Conservation (phyloP, 1,140 invertebrate genomes). For the Diorhabda elongata region DNA sequence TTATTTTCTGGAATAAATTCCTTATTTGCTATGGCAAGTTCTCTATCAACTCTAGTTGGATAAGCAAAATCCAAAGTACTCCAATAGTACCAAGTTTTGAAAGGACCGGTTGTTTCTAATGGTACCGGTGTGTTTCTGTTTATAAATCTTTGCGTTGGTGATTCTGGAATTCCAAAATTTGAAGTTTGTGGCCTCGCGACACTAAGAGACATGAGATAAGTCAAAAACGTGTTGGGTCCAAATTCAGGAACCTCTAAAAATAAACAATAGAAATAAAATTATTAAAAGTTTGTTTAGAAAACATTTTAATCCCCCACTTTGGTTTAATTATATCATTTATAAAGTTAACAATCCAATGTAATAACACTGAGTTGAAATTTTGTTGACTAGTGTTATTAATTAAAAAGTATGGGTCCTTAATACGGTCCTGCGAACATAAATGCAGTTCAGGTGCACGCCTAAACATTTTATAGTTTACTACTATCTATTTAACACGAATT, state of each 20-base stretch:
- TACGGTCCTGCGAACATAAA: no score
- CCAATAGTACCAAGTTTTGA: conserved; percentile 54
- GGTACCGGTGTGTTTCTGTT: conserved; percentile 14
- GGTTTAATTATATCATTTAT: no score
- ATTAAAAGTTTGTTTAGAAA: no score
- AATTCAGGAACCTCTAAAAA: conserved; percentile 3
- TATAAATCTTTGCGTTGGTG: background rate
- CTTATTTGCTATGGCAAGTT: conserved; percentile 51
- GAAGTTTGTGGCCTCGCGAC: conserved; percentile 9
- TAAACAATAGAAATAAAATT: no score
- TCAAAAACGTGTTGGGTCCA: conserved; percentile 17
- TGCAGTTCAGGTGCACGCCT: no score
- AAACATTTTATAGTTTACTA: no score
- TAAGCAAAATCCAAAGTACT: conserved; percentile 57
- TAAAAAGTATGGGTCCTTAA: no score
- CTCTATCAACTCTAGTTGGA: conserved; percentile 48
- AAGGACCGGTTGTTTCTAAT: conserved; percentile 37
- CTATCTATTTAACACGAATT: no score
- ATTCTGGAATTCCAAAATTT: background rate
- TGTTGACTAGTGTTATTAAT: no score
- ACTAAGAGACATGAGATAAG: conserved; percentile 21
- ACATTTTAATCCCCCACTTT: no score
- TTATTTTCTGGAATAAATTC: conserved; percentile 67
- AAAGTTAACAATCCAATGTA: no score
- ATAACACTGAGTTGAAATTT: no score